These are phyloP conservation scores for Gortyna flavago DNA, from an alignment of 2,888 invertebrate genomes.

Conservation along the genomic window DNA sequence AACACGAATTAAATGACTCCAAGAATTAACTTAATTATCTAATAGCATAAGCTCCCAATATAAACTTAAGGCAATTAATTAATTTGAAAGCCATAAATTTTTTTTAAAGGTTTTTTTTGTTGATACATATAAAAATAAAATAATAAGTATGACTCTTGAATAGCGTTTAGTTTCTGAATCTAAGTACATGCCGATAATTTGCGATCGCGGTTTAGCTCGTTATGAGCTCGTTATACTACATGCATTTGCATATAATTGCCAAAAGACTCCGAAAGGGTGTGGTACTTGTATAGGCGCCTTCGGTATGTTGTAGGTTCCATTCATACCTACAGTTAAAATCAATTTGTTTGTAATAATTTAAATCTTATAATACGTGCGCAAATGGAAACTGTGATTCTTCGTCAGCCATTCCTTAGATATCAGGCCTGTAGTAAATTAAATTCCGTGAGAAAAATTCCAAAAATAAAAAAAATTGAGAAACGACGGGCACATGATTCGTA, in stretches of 20 bases:
- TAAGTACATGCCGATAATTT: too few species aligned
- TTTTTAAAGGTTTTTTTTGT: not conserved
- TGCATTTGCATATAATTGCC: too few species aligned
- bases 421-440: not conserved
- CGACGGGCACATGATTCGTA: conserved; percentile 26
- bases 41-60: conserved; percentile 18
- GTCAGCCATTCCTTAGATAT: not conserved
- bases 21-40: conserved; percentile 15
- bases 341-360: not conserved
- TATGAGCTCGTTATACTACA: too few species aligned
- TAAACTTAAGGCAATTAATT: not conserved
- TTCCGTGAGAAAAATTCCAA: conserved; percentile 38
- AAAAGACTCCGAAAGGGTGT: too few species aligned
- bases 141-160: not conserved
- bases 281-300: not conserved
- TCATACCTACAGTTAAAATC: not conserved
- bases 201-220: too few species aligned
- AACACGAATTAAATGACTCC: not conserved
- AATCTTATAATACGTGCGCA: not conserved
- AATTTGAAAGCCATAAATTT: not conserved
- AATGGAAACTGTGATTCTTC: conserved; percentile 10
- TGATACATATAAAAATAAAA: not conserved
- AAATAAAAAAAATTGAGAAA: conserved; percentile 40
- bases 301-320: not conserved
- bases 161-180: not conserved